phyloP scores from a whole-genome alignment of 2,888 invertebrate genomes.

The Electrophaes corylata region DNA sequence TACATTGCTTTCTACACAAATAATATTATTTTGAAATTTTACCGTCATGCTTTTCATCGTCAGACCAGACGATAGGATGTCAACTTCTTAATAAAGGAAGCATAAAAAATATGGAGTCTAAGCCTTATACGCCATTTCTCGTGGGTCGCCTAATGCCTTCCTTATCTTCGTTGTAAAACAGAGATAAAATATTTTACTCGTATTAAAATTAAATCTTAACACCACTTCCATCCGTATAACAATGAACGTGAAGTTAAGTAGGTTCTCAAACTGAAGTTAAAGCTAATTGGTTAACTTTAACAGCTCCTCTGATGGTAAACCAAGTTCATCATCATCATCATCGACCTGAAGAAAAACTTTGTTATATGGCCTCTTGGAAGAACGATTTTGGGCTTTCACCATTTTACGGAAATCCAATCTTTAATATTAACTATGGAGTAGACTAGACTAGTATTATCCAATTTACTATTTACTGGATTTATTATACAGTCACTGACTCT shows the following conservation, averaged over 20 bases:
- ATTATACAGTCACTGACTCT: too few species aligned
- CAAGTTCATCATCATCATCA: too few species aligned
- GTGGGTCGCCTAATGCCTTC: constrained; percentile 46
- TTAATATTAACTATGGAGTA: too few species aligned
- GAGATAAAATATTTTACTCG: constrained; percentile 43
- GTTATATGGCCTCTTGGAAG: too few species aligned
- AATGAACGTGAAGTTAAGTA: constrained; percentile 4
- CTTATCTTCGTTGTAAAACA: constrained; percentile 56
- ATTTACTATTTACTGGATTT: too few species aligned
- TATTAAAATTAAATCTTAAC: constrained; percentile 30
- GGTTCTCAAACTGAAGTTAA: constrained; percentile 3
- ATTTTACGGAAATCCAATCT: too few species aligned
- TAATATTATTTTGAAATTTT: too few species aligned
- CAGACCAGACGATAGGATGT: not conserved
- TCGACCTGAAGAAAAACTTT: too few species aligned
- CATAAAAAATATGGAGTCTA: not conserved
- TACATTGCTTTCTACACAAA: too few species aligned
- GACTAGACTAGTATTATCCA: too few species aligned
- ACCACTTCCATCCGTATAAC: constrained; percentile 5
- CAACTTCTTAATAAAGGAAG: not conserved
- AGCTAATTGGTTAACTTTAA: constrained; percentile 10
- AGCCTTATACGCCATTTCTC: constrained; percentile 48
- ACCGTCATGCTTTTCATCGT: too few species aligned
- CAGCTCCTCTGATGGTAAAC: constrained; percentile 1
- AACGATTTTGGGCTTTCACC: too few species aligned